These are phyloP conservation scores for Rhamnusium bicolor DNA, from an alignment of 2,888 invertebrate species.

Conservation along the genomic window DNA sequence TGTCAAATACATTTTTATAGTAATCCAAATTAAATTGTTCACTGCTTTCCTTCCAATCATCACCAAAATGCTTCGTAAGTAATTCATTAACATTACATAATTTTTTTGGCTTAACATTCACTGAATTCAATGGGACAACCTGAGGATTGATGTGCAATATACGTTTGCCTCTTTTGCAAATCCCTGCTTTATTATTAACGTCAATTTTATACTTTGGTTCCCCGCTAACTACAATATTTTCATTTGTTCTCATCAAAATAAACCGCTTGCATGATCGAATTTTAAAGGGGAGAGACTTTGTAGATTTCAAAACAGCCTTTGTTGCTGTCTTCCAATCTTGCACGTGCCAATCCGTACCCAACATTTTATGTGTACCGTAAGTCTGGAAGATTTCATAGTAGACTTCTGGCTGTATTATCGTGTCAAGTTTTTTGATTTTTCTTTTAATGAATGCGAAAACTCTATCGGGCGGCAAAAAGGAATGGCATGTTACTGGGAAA, in stretches of 20 bases:
- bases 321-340: constrained; percentile 3
- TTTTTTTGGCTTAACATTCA: constrained; percentile 1
- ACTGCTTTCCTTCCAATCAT: background rate
- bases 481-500: constrained; percentile 19
- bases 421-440: background rate
- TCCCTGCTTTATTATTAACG: background rate
- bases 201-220: constrained; percentile 1
- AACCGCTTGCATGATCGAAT: background rate
- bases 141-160: constrained; percentile 3
- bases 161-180: background rate
- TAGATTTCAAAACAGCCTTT: background rate
- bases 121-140: background rate
- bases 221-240: background rate
- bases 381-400: constrained; percentile 7
- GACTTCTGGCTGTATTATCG: too few relatives aligned
- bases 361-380: background rate
- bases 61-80: constrained; percentile 1
- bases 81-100: background rate
- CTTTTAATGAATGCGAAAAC: constrained; percentile 11
- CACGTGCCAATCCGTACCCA: background rate
- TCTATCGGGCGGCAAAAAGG: constrained; percentile 8
- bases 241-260: background rate
- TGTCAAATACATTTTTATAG: background rate
- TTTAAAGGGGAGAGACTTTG: background rate
- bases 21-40: background rate